These are phyloP conservation scores for Malthinus flaveolus DNA, from an alignment of 2,888 invertebrate genomes.

Conservation along the genomic window DNA sequence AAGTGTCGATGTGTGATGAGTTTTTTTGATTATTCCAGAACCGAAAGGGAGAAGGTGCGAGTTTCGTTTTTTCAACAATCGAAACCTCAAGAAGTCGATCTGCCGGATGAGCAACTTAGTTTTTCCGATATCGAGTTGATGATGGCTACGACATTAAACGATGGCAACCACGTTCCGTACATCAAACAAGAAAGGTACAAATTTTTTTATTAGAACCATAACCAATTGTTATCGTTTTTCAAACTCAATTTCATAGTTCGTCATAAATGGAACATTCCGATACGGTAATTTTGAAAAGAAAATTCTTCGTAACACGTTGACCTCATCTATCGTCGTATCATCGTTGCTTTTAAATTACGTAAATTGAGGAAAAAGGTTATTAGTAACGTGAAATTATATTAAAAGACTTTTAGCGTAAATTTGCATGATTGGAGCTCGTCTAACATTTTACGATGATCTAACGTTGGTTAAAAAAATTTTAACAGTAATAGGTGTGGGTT, in stretches of 20 bases:
- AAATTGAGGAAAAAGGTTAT: not conserved
- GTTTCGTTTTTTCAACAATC: constrained; percentile 84
- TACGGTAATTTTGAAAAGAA: too few relatives aligned
- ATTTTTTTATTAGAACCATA: not conserved
- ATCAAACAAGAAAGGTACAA: constrained; percentile 70
- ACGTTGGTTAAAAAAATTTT: too few relatives aligned
- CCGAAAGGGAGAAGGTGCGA: constrained; percentile 78
- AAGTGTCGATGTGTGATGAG: constrained; percentile 2
- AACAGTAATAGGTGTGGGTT: not conserved
- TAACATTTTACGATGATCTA: too few relatives aligned
- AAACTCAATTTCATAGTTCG: not conserved
- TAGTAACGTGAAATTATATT: too few relatives aligned
- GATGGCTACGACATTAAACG: constrained; percentile 50
- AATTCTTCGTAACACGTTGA: too few relatives aligned
- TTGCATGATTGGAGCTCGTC: not conserved
- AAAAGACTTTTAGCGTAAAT: not conserved
- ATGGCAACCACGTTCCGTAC: constrained; percentile 58
- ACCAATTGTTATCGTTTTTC: not conserved
- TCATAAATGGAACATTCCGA: too few relatives aligned
- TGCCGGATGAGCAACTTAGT: constrained; percentile 61
- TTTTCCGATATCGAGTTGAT: constrained; percentile 56
- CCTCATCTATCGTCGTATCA: too few relatives aligned
- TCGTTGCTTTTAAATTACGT: not conserved
- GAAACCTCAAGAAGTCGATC: constrained; percentile 69
- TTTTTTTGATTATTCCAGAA: constrained; percentile 61